Evolutionary conservation across 2,113 vertebrate genomes (phyloP).

Genomic region (Urocynchramus pylzowi): DNA sequence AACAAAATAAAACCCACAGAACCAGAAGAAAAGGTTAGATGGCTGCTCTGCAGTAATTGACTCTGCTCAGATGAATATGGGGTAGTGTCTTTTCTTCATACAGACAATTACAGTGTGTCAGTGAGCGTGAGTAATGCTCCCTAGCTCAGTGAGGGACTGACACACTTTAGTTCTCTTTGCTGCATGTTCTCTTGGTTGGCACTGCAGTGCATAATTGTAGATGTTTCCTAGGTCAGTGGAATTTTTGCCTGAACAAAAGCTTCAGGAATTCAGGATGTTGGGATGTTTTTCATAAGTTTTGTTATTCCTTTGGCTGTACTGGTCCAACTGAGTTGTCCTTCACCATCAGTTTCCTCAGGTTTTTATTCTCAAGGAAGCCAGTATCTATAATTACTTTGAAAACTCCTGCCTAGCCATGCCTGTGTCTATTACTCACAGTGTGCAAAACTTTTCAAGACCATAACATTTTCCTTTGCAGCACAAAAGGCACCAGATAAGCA

Average conservation of each 20-base stretch:
- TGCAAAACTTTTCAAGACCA: rapidly evolving
- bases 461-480: neutral
- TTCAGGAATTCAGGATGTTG: neutral
- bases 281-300: neutral
- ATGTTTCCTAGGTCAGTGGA: neutral
- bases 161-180: neutral
- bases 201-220: neutral
- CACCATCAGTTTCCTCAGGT: neutral
- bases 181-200: neutral
- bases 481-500: neutral
- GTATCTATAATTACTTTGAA: neutral
- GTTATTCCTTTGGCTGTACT: neutral
- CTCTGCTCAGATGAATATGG: neutral
- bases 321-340: neutral
- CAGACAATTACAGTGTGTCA: neutral
- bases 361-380: neutral
- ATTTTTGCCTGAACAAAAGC: slow-evolving; percentile 11
- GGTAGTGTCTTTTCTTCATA: neutral
- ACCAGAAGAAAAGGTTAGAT: neutral
- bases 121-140: neutral
- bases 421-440: neutral
- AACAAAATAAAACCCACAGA: neutral
- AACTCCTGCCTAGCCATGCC: neutral
- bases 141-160: neutral
- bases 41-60: neutral